Base-by-base conservation (phyloP, 2,113 vertebrate species). In the Trochalopteron elliotii region DNA sequence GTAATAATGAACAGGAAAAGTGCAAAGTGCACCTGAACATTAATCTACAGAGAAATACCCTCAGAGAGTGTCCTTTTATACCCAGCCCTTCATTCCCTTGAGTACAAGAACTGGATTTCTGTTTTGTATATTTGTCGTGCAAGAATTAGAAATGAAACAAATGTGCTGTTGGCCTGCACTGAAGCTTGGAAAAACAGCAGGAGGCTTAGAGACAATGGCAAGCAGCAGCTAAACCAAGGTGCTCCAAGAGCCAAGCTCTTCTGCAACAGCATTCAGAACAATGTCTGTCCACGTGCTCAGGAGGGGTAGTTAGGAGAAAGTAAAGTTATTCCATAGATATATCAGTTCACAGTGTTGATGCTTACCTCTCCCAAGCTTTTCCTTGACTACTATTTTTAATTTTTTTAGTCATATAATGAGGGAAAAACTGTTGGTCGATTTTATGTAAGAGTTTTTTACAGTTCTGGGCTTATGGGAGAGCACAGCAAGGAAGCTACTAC, bases 131-230 rank as follows among this genome's bases (percentile, higher is more conserved):
- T 83, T 77, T 76, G 47, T 71, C 45, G 10, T 94, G 91, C 74
- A 87, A 94, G 50, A 88, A 57, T 76, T 74, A 78, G 18, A 81
- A 95, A 59, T 35, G 37, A 39, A 95, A 85, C 37, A 42, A 96
- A 94, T 88, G 55, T 94, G 35, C 72, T 91, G 10, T 60, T 91
- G 69, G 83, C 93, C 83, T 90, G 20, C 53, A 16, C 1, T 5
- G 72, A 90, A n/a, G 52, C 55, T 78, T 81, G 44, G 77, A 70
- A 93, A 85, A 95, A 83, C 89, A 86, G 91, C 83, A 67, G 94
- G 91, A 93, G 25, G 8, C 31, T 92, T 86, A 42, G 92, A 90
- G 70, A 93, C 85, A 93, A 94, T 86, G 77, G 42, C 72, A 83
- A 37, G 40, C 53, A 87, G 76, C 45, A 87, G 80, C 65, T 53